Base-by-base conservation (phyloP, 2,888 invertebrate genomes). In the Pachycephus smyrnensis region DNA sequence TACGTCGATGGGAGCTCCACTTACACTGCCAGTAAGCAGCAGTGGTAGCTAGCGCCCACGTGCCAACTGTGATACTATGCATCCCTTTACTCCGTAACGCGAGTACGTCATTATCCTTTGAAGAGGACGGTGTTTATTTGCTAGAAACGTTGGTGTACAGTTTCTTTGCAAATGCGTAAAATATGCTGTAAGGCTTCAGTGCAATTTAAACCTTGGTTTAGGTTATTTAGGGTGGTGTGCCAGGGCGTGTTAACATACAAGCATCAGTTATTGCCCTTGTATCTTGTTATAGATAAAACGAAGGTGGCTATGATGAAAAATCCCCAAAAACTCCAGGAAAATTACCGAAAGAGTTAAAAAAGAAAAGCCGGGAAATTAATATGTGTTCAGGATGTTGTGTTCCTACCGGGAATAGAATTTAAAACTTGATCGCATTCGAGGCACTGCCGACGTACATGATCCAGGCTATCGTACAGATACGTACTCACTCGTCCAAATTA, bases 11-110 rank as follows among this genome's bases (percentile, higher is more conserved):
- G 90, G 90, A 87, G 89, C 89, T 87, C 89, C 91, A 86, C 89
- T 89, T 83, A 89, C 90, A 88, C 90, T 90, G 89, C 91, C 91
- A 84, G 90, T 89, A 86, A 91, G 89, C 90, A 90, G 88, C 88
- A 90, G 90, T 88, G 89, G 89, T 87, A 91, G 91, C 90, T 91
- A 91, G 90, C 91, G 88, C 88, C 89, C 90, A 90, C 88, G 88
- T 89, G 88, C 89, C 88, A 90, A 91, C 91, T 91, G 90, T 91
- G 91, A 90, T 91, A 91, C 88, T 87, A 85, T 89, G 88, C 89
- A 89, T 89, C 88, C 88, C 87, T 87, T 88, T 87, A 88, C 87
- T 88, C 85, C 87, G 80, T 88, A 89, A 84, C 89, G 88, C 81
- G 89, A 90, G 85, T 90, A 88, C 87, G 88, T 90, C 86, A 88